Base-by-base conservation (phyloP, 2,113 vertebrate species). In the Pedetes capensis region DNA sequence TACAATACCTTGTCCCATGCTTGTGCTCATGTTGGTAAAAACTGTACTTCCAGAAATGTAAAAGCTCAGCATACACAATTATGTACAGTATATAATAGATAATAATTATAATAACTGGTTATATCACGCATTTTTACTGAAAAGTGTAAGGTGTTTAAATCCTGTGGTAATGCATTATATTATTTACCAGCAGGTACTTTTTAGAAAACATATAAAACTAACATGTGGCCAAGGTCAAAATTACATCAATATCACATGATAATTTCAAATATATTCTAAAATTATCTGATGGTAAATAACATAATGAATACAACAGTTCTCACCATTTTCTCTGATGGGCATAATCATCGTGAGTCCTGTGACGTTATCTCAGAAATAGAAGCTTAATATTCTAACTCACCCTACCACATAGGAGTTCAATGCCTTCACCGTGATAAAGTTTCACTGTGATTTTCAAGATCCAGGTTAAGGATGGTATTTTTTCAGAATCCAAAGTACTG, bases 321-420 rank as follows among this genome's bases (percentile, higher is more conserved):
- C 32, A 87, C 53, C n/a, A 51, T 74, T 76, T 80, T 17, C 27
- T 88, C 23, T 64, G 22, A 80, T 34, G 44, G 14, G 23, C 14
- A 94, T 82, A 86, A n/a, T 32, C 37, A 53, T 13, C 55, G 2
- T 72, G 72, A 87, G 32, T 64, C 14, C 29, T 82, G 81, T 44
- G 29, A 93, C 84, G 44, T 64, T 75, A 80, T 80, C 76, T 81
- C 72, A 91, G 47, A 96, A 79, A 69, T 1, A 85, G 59, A 76
- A 63, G 53, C 23, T 83, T 44, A 90, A 47, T 47, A 66, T 47
- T 18, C 18, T 76, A 68, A 80, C 34, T 87, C 8, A 74, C 44
- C 44, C 42, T 64, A 34, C 4, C 64, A 87, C 34, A 91, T 1
- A 59, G 39, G 34, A 53, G 23, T 87, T 39, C 11, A 13, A 72